phyloP scores from a whole-genome alignment of 2,113 vertebrate species.

The Maccullochella peelii region DNA sequence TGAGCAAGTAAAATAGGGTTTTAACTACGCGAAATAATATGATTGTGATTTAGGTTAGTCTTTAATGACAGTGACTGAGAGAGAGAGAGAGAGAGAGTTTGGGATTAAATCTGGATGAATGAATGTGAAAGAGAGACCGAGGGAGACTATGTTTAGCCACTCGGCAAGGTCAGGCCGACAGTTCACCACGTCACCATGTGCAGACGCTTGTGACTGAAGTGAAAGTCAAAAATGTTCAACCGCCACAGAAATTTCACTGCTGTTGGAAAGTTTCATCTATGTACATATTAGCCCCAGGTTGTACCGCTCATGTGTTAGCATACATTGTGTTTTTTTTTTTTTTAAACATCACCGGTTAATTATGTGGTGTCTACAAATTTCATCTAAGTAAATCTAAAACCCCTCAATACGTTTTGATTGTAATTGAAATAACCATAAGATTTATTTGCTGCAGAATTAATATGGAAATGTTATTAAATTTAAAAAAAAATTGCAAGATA shows the following conservation, averaged over 20 bases:
- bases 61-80: background rate
- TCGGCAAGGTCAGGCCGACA: background rate
- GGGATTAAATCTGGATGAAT: background rate
- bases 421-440: too few species aligned
- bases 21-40: slow-evolving; percentile 5
- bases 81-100: background rate
- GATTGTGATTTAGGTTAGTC: background rate
- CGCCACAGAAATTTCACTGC: background rate
- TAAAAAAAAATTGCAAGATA: too few species aligned
- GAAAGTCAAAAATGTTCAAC: background rate
- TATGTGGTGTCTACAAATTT: too few species aligned
- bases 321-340: background rate
- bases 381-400: too few species aligned
- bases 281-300: background rate
- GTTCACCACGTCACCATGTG: background rate
- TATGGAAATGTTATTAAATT: too few species aligned
- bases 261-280: background rate
- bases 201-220: background rate
- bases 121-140: background rate
- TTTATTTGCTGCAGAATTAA: too few species aligned
- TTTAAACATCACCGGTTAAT: background rate
- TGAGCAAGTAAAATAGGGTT: background rate
- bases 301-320: background rate
- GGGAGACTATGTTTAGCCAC: background rate
- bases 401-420: too few species aligned